These are phyloP conservation scores for Seriola dumerili DNA, from an alignment of 2,113 vertebrate genomes.

Conservation along the genomic window DNA sequence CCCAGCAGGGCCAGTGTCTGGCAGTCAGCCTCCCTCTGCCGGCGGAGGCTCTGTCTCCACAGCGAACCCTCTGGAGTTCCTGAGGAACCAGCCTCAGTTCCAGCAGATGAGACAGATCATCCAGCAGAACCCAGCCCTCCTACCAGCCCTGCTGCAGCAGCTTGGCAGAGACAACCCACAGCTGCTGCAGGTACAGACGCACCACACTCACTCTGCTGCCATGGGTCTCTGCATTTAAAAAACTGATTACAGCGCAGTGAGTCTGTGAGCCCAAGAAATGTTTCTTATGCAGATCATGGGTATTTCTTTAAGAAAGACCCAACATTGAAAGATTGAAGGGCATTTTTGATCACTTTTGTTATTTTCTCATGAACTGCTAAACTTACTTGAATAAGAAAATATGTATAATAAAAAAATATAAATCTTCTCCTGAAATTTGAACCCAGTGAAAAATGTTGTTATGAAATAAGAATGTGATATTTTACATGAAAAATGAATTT, in stretches of 20 bases:
- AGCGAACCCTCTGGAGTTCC: conserved; percentile 84
- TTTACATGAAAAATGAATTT: background rate
- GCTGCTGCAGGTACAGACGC: conserved; percentile 81
- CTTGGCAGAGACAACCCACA: conserved; percentile 86
- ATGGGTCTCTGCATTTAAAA: background rate
- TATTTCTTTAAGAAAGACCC: background rate
- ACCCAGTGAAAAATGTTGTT: background rate
- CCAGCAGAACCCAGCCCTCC: conserved; percentile 85
- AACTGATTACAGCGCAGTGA: no score
- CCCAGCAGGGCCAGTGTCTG: conserved; percentile 50
- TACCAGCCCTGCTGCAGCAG: conserved; percentile 85
- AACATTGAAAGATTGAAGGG: background rate
- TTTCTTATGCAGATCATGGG: background rate
- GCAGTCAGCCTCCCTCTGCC: conserved; percentile 43
- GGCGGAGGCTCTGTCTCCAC: conserved; percentile 45
- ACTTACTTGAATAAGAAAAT: background rate
- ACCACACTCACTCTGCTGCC: background rate
- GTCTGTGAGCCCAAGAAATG: background rate
- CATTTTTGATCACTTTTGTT: background rate
- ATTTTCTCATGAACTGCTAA: background rate
- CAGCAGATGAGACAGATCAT: conserved; percentile 88
- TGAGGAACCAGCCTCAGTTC: conserved; percentile 86
- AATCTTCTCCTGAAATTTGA: background rate
- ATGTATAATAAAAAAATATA: background rate
- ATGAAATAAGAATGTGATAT: background rate